Base-by-base conservation (phyloP, 2,797 vertebrate genomes). In the Rhinichthys osculus region DNA sequence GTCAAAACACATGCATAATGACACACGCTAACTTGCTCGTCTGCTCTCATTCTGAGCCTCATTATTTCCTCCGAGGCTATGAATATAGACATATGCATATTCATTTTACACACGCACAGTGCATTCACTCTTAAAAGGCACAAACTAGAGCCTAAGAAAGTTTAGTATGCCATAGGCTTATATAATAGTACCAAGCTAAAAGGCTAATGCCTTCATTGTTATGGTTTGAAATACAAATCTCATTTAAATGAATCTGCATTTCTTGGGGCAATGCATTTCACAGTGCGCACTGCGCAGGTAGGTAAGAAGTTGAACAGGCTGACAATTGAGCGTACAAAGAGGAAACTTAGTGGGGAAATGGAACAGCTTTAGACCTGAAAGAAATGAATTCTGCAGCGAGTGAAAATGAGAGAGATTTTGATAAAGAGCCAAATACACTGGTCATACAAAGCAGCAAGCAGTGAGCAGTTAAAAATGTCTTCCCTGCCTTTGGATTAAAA, bases 231-330 rank as follows among this genome's bases (percentile, higher is more conserved):
- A 76, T 54, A 85, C 77, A 84, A 69, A 66, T 85, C 72, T 87
- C 83, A 85, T 50, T 87, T 78, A 85, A 85, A 78, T 82, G 78
- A 81, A 87, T 85, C 77, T 67, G 74, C 83, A 78, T 76, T 84
- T 87, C 81, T 78, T 23, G 54, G 19, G 38, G 82, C 47, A 80
- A 67, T 84, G 77, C 52, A 74, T 80, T 84, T 74, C 82, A 74
- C 57, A 80, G 67, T 67, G 62, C 42, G 7, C 57, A 80, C 57
- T 67, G 62, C 42, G 7, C 82, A 84, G 86, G 82, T 84, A 78
- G 47, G 70, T 69, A 80, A 84, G 50, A 67, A 57, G 82, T 84
- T 52, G 73, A 84, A 52, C 47, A 10, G 23, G 44, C 27, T 73
- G 82, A 84, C 57, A 87, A 87, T 59, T 78, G 42, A 66, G 27